phyloP scores from a whole-genome alignment of 2,888 invertebrate species.

The Hedychridium roseum region DNA sequence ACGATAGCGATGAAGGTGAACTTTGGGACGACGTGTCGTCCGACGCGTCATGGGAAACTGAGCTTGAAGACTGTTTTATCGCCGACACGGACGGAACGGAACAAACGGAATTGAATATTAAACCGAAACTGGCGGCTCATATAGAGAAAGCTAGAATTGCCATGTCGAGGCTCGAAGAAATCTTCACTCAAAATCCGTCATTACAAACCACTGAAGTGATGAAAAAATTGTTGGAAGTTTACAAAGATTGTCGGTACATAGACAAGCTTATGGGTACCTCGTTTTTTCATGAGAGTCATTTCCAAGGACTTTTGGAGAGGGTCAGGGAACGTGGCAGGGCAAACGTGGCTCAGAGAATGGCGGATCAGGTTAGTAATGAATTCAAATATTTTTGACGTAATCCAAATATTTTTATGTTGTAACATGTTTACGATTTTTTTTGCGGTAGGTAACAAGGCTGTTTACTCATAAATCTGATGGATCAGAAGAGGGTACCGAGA shows the following conservation, averaged over 20 bases:
- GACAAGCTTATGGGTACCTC: slow-evolving; percentile 86
- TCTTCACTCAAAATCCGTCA: slow-evolving; percentile 79
- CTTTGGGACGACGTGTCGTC: slow-evolving; percentile 77
- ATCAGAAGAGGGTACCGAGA: slow-evolving; percentile 42
- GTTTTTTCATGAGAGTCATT: slow-evolving; percentile 85
- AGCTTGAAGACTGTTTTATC: slow-evolving; percentile 70
- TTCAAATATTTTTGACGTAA: too few species aligned
- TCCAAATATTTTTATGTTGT: too few species aligned
- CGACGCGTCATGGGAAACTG: slow-evolving; percentile 86
- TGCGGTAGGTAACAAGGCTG: slow-evolving; percentile 65
- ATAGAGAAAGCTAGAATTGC: slow-evolving; percentile 80
- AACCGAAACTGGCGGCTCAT: slow-evolving; percentile 75
- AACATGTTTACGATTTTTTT: too few species aligned
- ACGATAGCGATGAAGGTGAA: slow-evolving; percentile 80
- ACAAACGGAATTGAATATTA: slow-evolving; percentile 56
- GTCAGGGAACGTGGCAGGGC: slow-evolving; percentile 78
- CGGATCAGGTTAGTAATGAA: too few species aligned
- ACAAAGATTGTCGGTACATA: slow-evolving; percentile 86
- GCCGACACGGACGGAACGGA: slow-evolving; percentile 65
- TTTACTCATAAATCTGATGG: slow-evolving; percentile 56
- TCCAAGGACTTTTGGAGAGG: slow-evolving; percentile 77
- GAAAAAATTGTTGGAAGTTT: slow-evolving; percentile 80
- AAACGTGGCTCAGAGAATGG: slow-evolving; percentile 75
- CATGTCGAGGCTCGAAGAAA: slow-evolving; percentile 79
- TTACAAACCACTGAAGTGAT: slow-evolving; percentile 81